Conservation (phyloP, 2,113 vertebrate species). For the Rhynchomys soricoides region DNA sequence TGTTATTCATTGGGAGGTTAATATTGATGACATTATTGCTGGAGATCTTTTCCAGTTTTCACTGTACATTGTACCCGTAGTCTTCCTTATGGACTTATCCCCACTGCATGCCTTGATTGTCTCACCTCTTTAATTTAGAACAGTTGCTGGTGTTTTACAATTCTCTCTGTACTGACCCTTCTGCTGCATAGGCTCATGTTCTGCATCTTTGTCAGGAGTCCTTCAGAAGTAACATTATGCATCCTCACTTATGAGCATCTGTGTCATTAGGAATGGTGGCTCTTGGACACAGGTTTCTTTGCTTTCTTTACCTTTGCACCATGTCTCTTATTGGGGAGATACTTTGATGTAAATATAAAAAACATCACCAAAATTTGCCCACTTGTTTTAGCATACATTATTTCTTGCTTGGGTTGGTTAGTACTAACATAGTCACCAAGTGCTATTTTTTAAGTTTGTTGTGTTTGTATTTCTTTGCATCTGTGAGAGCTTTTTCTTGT, state of each 20-base stretch:
- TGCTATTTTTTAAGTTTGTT: neutral
- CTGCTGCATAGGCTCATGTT: neutral
- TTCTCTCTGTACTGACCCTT: slow-evolving; percentile 1
- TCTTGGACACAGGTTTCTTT: neutral
- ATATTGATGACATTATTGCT: neutral
- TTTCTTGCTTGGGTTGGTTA: neutral
- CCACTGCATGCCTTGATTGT: neutral
- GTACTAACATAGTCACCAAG: neutral
- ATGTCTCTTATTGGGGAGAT: neutral
- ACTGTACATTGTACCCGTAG: neutral
- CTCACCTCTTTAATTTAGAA: slow-evolving; percentile 3
- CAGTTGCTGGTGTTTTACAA: slow-evolving; percentile 16
- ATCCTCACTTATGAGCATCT: neutral
- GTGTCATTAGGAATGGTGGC: neutral
- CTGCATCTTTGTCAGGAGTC: slow-evolving; percentile 32
- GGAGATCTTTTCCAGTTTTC: slow-evolving; percentile 17
- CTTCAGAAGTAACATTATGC: neutral
- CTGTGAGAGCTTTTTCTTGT: neutral
- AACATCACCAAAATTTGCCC: neutral
- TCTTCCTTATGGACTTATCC: neutral
- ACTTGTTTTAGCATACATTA: neutral
- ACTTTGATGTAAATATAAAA: slow-evolving; percentile 45
- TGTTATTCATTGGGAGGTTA: neutral
- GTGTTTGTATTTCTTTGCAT: neutral
- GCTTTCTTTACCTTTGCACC: slow-evolving; percentile 21